Base-by-base conservation (phyloP, 1,140 invertebrate species). In the Bombus ignitus region DNA sequence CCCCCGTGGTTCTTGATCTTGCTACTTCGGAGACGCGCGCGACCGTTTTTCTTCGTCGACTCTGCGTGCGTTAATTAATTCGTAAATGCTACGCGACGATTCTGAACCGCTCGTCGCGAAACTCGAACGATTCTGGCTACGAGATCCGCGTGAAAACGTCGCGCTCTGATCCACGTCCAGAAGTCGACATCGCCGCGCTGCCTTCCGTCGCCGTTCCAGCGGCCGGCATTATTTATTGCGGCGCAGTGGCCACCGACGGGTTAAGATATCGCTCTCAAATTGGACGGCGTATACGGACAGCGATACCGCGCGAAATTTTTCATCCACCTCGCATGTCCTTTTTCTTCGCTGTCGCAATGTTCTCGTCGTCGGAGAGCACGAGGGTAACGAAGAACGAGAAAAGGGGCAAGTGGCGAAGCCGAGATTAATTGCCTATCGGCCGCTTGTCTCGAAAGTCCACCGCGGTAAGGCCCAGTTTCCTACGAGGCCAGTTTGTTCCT, bases 231-330 rank as follows among this genome's bases (percentile, higher is more conserved):
- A 92, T 93, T 92, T 92, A 92, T 92, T 86, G 88, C 90, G 62
- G 76, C 82, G 87, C 82, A 91, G 86, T 44, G 81, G 78, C 88
- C 68, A 90, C 88, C 88, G 90, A 81, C 89, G 90, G 91, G 90
- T 94, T 91, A 92, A 91, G 92, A 93, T 93, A 93, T 91, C 90
- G 88, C 90, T 86, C 88, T 93, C 72, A 89, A 93, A 93, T 93
- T 92, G 91, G 91, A 91, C 85, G 91, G 86, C 85, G 91, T 78
- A 71, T 74, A 78, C 81, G 78, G 81, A 81, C 68, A 62, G 72
- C 85, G 88, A 90, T 89, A 90, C 89, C 87, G 88, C 81, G 88
- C 81, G 81, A 85, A 85, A 88, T 88, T 91, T 85, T 83, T 88
- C 89, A 62, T 89, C 77, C 68, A 71, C 42, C 66, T 53, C 59